Evolutionary conservation across 1,140 invertebrate species (phyloP), one percentile per base, ranked within the genome.

Genomic region (Trachelipus rathkii): DNA sequence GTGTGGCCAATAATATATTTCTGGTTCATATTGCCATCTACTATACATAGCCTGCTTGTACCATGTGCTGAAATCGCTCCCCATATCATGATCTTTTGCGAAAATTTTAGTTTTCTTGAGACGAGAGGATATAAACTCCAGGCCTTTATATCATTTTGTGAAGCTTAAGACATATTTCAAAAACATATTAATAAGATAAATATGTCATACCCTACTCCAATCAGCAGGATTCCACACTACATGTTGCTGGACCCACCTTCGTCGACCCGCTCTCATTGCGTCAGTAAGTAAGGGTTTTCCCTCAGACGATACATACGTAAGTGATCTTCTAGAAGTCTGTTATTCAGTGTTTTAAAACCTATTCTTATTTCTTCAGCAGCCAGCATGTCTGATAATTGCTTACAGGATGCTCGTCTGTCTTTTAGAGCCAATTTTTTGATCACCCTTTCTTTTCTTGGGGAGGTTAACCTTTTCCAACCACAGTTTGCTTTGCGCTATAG

Each of bases 51-150:
- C 7, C 72, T 76, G 21, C 81, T 73, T n/a, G 68, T 67, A 21
- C 81, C 77, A 66, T 77, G 13, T 13, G 15, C 72, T 68, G 67
- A 75, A 24, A 81, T 82, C 7, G 71, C 71, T 45, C 70, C 73
- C 78, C 77, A 82, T 11, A 81, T 71, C 81, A 81, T 82, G 5
- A 82, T 74, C 23, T n/a, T 50, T n/a, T 50, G 7, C 9, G 24
- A 7, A 72, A 45, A 72, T 45, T 5, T 72, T 33, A 72, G 0
- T 72, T 72, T 72, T 44, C 44, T 72, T 72, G 11, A 45, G 3
- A 44, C 44, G 3, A n/a, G 5, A 19, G 19, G 23, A 0, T 5
- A 10, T 45, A 45, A 45, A 45, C 43, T 45, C 44, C 21, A 21
- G 13, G 4, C 43, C 19, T 13, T 60, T 19, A 60, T 60, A 15